These are phyloP conservation scores for Drosophila takahashii DNA, from an alignment of 1,140 invertebrate genomes.

Conservation along the genomic window DNA sequence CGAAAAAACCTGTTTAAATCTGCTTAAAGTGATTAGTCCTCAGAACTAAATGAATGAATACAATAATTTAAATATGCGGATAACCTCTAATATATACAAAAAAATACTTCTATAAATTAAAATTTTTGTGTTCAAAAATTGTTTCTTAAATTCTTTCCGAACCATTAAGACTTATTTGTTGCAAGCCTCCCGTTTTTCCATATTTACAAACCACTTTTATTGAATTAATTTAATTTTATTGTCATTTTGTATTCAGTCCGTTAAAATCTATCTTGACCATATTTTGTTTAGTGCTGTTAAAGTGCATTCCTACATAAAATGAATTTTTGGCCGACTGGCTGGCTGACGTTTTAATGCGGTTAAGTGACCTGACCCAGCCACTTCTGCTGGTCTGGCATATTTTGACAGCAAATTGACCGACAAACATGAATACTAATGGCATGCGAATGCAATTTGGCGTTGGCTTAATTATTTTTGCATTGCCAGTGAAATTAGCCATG, in stretches of 20 bases:
- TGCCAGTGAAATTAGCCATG: conserved; percentile 15
- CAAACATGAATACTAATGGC: conserved; percentile 22
- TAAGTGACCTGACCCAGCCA: conserved; percentile 36
- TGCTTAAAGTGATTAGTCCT: not conserved
- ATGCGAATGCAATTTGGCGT: conserved; percentile 28
- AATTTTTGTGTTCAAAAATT: too few species aligned
- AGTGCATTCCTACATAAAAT: conserved; percentile 31
- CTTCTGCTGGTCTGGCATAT: conserved; percentile 27
- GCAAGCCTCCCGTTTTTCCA: too few species aligned
- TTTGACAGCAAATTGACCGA: conserved; percentile 46
- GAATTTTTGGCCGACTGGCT: conserved; percentile 25
- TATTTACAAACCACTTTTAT: too few species aligned
- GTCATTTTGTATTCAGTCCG: too few species aligned
- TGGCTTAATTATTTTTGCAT: conserved; percentile 23
- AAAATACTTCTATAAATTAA: too few species aligned
- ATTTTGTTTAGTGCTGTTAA: not conserved
- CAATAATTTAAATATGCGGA: too few species aligned
- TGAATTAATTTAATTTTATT: too few species aligned
- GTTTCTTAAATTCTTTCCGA: too few species aligned
- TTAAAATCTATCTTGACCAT: too few species aligned
- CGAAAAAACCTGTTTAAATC: not conserved
- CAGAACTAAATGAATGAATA: not conserved
- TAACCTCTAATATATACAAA: too few species aligned
- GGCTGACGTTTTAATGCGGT: conserved; percentile 50
- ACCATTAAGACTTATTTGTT: too few species aligned